These are phyloP conservation scores for Pseudomyrmex sp. DNA, from an alignment of 1,140 invertebrate species.

Conservation along the genomic window DNA sequence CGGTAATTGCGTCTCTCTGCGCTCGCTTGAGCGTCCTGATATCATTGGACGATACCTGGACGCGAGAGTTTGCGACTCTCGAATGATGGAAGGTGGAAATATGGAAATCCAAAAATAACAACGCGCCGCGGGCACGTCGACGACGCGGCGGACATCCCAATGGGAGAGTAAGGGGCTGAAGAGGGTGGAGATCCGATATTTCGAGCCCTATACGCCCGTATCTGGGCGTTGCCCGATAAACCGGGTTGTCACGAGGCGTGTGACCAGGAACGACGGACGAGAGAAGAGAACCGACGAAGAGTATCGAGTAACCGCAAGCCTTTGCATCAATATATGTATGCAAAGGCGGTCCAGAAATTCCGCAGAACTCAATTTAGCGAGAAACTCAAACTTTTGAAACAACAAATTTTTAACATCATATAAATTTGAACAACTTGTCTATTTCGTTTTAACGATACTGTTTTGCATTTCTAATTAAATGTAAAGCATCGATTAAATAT, in stretches of 20 bases:
- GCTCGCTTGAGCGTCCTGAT: not conserved
- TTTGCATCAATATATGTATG: not conserved
- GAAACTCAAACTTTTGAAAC: not conserved
- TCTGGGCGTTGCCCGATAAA: conserved; percentile 77
- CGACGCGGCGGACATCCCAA: conserved; percentile 34
- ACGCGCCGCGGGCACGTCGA: conserved; percentile 7
- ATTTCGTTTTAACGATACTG: not conserved
- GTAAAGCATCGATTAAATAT: not conserved
- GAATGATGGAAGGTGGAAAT: conserved; percentile 59
- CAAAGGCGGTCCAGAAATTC: not conserved
- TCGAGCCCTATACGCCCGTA: conserved; percentile 64
- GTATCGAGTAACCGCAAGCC: conserved; percentile 49
- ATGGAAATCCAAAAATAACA: conserved; percentile 63
- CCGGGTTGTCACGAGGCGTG: conserved; percentile 56
- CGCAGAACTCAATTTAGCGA: not conserved
- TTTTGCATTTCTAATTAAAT: not conserved
- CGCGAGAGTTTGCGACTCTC: conserved; percentile 1
- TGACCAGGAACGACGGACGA: conserved; percentile 19
- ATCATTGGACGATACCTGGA: conserved; percentile 8
- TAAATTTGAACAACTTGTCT: too few species aligned
- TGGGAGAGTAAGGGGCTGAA: not conserved
- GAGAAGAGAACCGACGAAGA: conserved; percentile 56
- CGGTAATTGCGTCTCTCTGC: not conserved
- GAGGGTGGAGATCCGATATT: conserved; percentile 68
- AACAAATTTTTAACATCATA: too few species aligned